These are phyloP conservation scores for Bradypodion ventrale DNA, from an alignment of 2,797 vertebrate species.

Conservation along the genomic window DNA sequence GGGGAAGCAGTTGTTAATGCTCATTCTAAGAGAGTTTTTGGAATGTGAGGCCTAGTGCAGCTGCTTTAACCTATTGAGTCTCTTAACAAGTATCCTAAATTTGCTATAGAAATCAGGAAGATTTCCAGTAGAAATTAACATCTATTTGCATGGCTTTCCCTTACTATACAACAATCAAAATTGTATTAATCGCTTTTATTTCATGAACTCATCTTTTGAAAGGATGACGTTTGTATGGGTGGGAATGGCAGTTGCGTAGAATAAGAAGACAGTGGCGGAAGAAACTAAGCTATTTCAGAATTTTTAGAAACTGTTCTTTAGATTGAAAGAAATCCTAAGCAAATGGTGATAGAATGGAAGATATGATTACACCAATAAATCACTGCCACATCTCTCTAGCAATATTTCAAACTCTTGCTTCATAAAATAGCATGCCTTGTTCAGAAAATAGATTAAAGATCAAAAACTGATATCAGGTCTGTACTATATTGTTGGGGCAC, in stretches of 20 bases:
- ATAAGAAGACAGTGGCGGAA: not conserved
- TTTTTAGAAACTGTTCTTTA: not conserved
- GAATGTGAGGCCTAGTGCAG: conserved; percentile 59
- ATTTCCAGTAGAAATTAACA: not conserved
- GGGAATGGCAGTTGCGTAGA: not conserved
- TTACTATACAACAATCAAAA: not conserved
- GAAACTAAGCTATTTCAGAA: not conserved
- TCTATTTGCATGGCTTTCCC: not conserved
- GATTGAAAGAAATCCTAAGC: not conserved
- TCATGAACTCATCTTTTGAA: not conserved
- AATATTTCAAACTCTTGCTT: not conserved
- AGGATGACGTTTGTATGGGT: not conserved
- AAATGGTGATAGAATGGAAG: not conserved
- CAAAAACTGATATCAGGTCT: not conserved
- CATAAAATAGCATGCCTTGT: not conserved
- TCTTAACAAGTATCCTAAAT: conserved; percentile 6
- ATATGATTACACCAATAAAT: not conserved
- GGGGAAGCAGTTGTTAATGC: conserved; percentile 68
- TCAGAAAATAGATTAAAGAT: too few species aligned
- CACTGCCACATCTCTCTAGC: not conserved
- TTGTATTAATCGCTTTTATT: not conserved
- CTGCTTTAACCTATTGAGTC: conserved; percentile 41
- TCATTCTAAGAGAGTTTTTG: conserved; percentile 46
- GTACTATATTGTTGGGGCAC: not conserved
- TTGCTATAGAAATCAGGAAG: not conserved